phyloP scores from a whole-genome alignment of 2,888 invertebrate genomes.

The Lasius fuliginosus region DNA sequence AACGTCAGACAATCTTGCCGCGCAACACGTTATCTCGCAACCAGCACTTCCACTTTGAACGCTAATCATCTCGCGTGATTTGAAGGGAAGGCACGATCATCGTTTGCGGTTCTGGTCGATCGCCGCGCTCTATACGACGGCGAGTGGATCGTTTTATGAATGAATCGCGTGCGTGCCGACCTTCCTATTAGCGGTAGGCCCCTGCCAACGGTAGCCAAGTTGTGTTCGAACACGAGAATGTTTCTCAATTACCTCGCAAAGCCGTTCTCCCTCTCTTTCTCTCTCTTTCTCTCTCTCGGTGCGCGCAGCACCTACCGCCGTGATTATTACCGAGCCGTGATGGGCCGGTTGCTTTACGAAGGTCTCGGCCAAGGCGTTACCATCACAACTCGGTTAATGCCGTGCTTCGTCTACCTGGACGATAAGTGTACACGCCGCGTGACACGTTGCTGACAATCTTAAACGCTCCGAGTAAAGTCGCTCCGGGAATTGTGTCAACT shows the following conservation, averaged over 20 bases:
- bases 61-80: constrained; percentile 48
- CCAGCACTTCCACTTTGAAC: constrained; percentile 20
- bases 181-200: constrained; percentile 78
- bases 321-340: constrained; percentile 77
- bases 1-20: not conserved
- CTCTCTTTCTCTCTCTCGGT: constrained; percentile 35
- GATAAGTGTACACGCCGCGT: constrained; percentile 7
- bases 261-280: constrained; percentile 52
- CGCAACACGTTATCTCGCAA: constrained; percentile 7
- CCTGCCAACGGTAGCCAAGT: constrained; percentile 76
- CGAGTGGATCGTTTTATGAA: constrained; percentile 79
- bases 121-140: constrained; percentile 28
- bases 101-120: constrained; percentile 47
- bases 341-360: constrained; percentile 70
- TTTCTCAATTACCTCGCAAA: constrained; percentile 77
- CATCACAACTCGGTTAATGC: constrained; percentile 66
- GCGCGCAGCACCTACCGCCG: constrained; percentile 70
- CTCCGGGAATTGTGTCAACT: not conserved
- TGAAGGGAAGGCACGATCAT: constrained; percentile 37
- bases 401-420: constrained; percentile 52
- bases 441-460: not conserved
- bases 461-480: not conserved
- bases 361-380: constrained; percentile 73
- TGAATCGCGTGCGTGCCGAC: constrained; percentile 83
- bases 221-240: constrained; percentile 77